Evolutionary conservation across 1,140 invertebrate genomes (phyloP), one percentile per base, ranked within the genome.

Genomic region (Archivesica marissinica): DNA sequence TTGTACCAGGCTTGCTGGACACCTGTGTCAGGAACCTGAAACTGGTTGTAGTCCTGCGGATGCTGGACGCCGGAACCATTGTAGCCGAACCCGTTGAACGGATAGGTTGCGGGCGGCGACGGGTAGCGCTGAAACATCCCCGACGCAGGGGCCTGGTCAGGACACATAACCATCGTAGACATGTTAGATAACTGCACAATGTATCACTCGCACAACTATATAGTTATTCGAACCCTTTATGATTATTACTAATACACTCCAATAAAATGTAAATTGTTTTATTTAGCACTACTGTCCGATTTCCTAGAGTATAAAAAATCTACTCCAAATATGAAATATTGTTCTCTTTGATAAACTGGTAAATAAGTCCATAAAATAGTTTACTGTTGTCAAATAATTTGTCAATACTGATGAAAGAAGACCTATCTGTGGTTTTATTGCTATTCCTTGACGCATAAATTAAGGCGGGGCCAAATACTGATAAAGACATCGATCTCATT

Each of bases 31-130:
- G 79, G 78, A 25, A 88, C 77, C 35, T 78, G 83, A 47, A 83
- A 89, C 72, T 89, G 88, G 25, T 75, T 84, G 66, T 77, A 89
- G 75, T 88, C 87, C 38, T 89, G 86, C 7, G 76, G 59, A 74
- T 74, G 79, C 44, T 84, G 74, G 3, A 23, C 44, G 23, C 39
- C 39, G 17, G 72, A 1, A 28, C 25, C 44, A 9, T 66, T 50
- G 72, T 61, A 76, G 7, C 82, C 61, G 41, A 64, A 84, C 11
- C 82, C 82, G 30, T 47, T 77, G 28, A 84, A 84, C 25, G 82
- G 72, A 15, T 84, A 84, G 74, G 52, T 84, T n/a, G 35, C 41
- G n/a, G 82, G 72, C 17, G 78, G 78, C n/a, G 82, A 64, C 28
- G 82, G 82, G 41, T 84, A 77, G 0, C 82, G 72, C 52, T 76